These are phyloP conservation scores for Nomada flava DNA, from an alignment of 2,888 invertebrate genomes.

Conservation along the genomic window DNA sequence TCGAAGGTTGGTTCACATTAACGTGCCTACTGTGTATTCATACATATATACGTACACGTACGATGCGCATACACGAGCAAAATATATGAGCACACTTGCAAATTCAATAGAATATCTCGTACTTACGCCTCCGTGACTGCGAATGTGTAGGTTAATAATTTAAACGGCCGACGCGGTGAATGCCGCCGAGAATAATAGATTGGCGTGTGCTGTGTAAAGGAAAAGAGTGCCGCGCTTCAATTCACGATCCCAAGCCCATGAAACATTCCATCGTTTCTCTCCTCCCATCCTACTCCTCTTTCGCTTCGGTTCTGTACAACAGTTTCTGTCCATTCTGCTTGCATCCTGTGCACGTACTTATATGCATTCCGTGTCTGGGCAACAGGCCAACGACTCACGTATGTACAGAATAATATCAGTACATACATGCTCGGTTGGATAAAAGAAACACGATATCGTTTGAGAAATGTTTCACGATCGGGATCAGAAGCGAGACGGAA, in stretches of 20 bases:
- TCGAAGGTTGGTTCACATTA: slow-evolving; percentile 24
- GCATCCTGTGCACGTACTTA: slow-evolving; percentile 1
- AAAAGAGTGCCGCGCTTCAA: slow-evolving; percentile 60
- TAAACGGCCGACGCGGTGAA: slow-evolving; percentile 40
- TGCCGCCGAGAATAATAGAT: slow-evolving; percentile 45
- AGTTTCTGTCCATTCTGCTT: slow-evolving; percentile 29
- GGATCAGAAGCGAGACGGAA: slow-evolving; percentile 26
- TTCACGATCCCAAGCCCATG: slow-evolving; percentile 21
- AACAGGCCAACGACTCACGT: slow-evolving; percentile 66
- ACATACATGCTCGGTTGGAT: too few relatives aligned
- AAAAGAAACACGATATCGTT: slow-evolving; percentile 18
- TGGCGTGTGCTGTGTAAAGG: slow-evolving; percentile 42
- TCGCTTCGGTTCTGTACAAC: slow-evolving; percentile 16
- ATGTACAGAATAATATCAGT: slow-evolving; percentile 2
- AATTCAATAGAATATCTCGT: slow-evolving; percentile 36
- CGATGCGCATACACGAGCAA: background rate
- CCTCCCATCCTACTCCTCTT: slow-evolving; percentile 29
- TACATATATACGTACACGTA: background rate
- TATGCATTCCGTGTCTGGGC: slow-evolving; percentile 50
- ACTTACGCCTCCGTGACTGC: slow-evolving; percentile 16
- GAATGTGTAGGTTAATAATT: slow-evolving; percentile 55
- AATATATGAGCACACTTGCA: slow-evolving; percentile 16
- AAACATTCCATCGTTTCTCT: slow-evolving; percentile 37
- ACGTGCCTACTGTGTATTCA: slow-evolving; percentile 6
- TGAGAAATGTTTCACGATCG: slow-evolving; percentile 7